Percentiles rank a stretch among this genome's conserved stretches.
Conservation (phyloP, 1,140 invertebrate species). For the Gonatopus flavifemur region DNA sequence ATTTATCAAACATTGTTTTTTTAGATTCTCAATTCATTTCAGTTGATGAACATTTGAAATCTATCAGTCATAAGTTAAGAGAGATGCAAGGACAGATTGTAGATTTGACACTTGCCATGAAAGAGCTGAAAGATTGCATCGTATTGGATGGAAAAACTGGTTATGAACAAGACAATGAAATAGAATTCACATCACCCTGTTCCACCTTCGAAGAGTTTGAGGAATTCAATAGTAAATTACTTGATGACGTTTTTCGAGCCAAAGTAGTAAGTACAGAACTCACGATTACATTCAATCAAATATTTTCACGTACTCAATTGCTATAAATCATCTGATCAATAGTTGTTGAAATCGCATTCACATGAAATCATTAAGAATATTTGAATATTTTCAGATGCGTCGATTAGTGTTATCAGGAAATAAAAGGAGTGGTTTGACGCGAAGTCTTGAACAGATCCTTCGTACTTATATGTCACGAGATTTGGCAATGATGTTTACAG, state of each 20-base stretch:
- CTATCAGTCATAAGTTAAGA: background rate
- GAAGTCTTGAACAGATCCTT: conserved; percentile 2
- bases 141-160: background rate
- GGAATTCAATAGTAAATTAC: background rate
- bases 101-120: background rate
- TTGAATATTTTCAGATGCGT: background rate
- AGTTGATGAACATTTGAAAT: background rate
- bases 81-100: background rate
- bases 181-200: background rate
- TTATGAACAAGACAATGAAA: background rate
- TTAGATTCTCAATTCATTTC: no score
- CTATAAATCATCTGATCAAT: no score
- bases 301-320: background rate
- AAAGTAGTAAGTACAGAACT: background rate
- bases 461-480: conserved; percentile 6
- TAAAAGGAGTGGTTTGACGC: background rate
- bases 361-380: background rate
- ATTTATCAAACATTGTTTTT: no score
- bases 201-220: background rate
- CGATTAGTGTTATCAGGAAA: background rate
- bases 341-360: background rate
- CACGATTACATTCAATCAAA: background rate
- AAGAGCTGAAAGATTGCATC: background rate
- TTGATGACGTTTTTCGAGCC: background rate
- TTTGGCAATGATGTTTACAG: conserved; percentile 5